Conservation (phyloP, 2,888 invertebrate genomes). For the Cetonia aurata region DNA sequence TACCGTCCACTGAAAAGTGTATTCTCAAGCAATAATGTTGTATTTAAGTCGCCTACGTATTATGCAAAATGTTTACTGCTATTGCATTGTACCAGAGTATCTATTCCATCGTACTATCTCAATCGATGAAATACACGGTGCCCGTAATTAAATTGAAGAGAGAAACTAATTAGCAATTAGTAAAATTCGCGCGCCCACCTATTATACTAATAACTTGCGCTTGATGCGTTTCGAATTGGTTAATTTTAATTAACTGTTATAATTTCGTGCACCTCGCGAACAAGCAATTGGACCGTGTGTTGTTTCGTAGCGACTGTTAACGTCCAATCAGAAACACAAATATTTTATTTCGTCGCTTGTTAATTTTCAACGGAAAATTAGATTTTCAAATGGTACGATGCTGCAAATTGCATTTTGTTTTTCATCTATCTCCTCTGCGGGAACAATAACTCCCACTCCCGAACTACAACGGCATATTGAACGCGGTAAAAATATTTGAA, state of each 20-base stretch:
- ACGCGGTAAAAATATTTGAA: not conserved
- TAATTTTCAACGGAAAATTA: conserved; percentile 36
- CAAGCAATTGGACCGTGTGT: conserved; percentile 44
- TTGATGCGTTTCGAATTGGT: conserved; percentile 56
- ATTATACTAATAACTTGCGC: conserved; percentile 55
- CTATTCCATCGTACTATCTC: conserved; percentile 1
- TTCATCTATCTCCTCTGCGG: not conserved
- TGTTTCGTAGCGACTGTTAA: conserved; percentile 31
- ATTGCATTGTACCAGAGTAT: not conserved
- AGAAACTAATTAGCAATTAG: conserved; percentile 55
- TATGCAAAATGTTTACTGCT: not conserved
- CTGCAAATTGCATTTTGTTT: conserved; percentile 10
- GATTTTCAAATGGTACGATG: conserved; percentile 5
- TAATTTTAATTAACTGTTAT: conserved; percentile 58
- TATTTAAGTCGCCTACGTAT: conserved; percentile 7
- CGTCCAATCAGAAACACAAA: conserved; percentile 43
- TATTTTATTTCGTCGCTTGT: conserved; percentile 37
- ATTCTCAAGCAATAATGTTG: conserved; percentile 57
- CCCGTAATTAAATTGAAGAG: conserved; percentile 49
- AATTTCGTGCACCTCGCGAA: conserved; percentile 51
- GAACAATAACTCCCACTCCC: conserved; percentile 3
- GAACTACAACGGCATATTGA: not conserved
- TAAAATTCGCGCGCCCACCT: conserved; percentile 49
- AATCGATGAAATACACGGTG: conserved; percentile 6
- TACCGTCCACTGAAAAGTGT: conserved; percentile 47